Base-by-base conservation (phyloP, 2,888 invertebrate genomes). In the Tiphia femorata region DNA sequence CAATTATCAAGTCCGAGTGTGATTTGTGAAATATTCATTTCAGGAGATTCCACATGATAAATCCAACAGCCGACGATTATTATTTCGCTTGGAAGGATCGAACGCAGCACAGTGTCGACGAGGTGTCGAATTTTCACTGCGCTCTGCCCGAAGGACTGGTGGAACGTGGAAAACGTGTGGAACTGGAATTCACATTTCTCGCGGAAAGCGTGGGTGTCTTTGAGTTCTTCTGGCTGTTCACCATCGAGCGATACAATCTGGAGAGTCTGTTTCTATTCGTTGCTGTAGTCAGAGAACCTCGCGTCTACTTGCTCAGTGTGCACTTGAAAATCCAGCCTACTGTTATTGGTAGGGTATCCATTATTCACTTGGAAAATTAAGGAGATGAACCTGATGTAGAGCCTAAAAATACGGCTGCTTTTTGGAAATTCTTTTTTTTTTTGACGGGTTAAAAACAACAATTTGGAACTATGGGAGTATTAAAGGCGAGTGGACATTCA, bases 151-250 rank as follows among this genome's bases (percentile, higher is more conserved):
- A 87, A 62, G 91, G 90, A n/a, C 83, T 80, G 14, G 86, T 90
- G 0, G 85, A 86, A 68, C 86, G 86, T 53, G 90, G 90, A 19
- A 88, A 88, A 65, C 86, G 86, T 30, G 83, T 85, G 3, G 85
- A 87, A 73, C 85, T 90, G n/a, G 84, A 84, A 2, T 92, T 92
- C 78, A 88, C 87, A 35, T 91, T 91, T 76, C 82, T 86, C 10
- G 89, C 92, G 0, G 86, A 86, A 37, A 82, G 86, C 27, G 83
- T 87, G n/a, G 91, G 91, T 77, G 83, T 86, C 2, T 88, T 88
- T 60, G 91, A 92, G 81, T 89, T 88, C 0, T 88, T 88, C 73
- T 91, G 91, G 89, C 86, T 85, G 64, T 90, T 92, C 70, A 73
- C 80, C 14, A 89, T 92, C 67, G 87, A 88, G 2, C 83, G 85